Percentiles rank a stretch among this genome's conserved stretches.
Evolutionary conservation across 2,113 vertebrate species (phyloP).

Genomic region (Tetrax tetrax): DNA sequence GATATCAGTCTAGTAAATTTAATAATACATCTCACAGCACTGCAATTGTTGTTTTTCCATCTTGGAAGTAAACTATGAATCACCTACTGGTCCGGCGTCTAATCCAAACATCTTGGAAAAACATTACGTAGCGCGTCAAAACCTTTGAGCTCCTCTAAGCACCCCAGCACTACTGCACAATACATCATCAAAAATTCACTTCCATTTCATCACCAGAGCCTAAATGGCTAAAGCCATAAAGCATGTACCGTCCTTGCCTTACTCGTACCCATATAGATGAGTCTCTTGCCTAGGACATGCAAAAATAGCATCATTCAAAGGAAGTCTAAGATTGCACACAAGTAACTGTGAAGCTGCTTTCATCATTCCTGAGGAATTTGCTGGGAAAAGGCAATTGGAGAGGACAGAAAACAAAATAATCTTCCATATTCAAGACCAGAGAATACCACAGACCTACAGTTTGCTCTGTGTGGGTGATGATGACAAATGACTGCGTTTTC

Average conservation of each 20-base stretch:
- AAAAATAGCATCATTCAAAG: neutral
- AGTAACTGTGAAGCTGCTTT: neutral
- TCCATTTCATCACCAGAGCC: neutral
- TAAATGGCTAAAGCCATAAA: neutral
- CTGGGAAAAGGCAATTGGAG: neutral
- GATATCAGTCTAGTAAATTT: neutral
- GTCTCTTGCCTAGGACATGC: neutral
- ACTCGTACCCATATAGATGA: neutral
- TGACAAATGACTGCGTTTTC: neutral
- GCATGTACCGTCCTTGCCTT: neutral
- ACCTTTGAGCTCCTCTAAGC: neutral
- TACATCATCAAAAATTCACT: neutral
- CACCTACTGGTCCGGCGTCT: neutral
- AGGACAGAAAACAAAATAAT: neutral
- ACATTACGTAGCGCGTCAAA: neutral
- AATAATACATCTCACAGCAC: neutral
- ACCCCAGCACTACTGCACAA: neutral
- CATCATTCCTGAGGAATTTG: neutral
- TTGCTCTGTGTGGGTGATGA: neutral
- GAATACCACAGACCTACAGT: neutral
- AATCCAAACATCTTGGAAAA: neutral
- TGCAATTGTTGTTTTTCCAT: neutral
- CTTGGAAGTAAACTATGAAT: neutral
- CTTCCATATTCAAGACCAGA: neutral
- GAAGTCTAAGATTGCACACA: neutral